Conservation (phyloP, 2,797 vertebrate genomes). For the Centroberyx gerrardi region DNA sequence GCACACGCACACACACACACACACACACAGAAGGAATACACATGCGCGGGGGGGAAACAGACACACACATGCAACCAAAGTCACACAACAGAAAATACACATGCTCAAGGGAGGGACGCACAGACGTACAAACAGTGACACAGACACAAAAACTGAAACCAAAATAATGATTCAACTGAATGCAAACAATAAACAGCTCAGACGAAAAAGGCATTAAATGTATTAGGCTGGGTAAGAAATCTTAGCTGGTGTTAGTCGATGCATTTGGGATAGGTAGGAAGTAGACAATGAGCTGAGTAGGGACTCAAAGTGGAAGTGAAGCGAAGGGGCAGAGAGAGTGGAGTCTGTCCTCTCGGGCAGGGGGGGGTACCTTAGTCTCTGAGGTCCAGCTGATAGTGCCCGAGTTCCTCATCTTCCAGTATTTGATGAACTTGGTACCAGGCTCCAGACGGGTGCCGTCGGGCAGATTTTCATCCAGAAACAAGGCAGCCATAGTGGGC, state of each 20-base stretch:
- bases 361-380: slow-evolving; percentile 94
- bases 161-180: slow-evolving; percentile 62
- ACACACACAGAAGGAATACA: slow-evolving; percentile 77
- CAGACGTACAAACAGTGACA: slow-evolving; percentile 43
- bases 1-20: slow-evolving; percentile 74
- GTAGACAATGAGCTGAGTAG: slow-evolving; percentile 62
- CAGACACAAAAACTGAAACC: slow-evolving; percentile 64
- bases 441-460: slow-evolving; percentile 96
- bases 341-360: slow-evolving; percentile 73
- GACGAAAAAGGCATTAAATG: slow-evolving; percentile 50
- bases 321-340: slow-evolving; percentile 61
- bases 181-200: slow-evolving; percentile 64
- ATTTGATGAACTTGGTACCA: slow-evolving; percentile 96
- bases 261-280: slow-evolving; percentile 41
- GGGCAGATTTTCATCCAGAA: slow-evolving; percentile 99
- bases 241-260: slow-evolving; percentile 70
- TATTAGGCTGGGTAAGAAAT: slow-evolving; percentile 55
- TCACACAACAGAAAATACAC: slow-evolving; percentile 47
- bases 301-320: slow-evolving; percentile 66
- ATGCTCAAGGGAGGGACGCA: slow-evolving; percentile 28
- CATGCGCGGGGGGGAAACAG: slow-evolving; percentile 74
- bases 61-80: slow-evolving; percentile 68
- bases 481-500: slow-evolving; percentile 94
- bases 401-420: slow-evolving; percentile 98
- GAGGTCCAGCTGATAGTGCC: slow-evolving; percentile 95